Percentiles rank a stretch among this genome's conserved stretches.
phyloP scores from a whole-genome alignment of 2,888 invertebrate genomes.

The Meghimatium bilineatum region DNA sequence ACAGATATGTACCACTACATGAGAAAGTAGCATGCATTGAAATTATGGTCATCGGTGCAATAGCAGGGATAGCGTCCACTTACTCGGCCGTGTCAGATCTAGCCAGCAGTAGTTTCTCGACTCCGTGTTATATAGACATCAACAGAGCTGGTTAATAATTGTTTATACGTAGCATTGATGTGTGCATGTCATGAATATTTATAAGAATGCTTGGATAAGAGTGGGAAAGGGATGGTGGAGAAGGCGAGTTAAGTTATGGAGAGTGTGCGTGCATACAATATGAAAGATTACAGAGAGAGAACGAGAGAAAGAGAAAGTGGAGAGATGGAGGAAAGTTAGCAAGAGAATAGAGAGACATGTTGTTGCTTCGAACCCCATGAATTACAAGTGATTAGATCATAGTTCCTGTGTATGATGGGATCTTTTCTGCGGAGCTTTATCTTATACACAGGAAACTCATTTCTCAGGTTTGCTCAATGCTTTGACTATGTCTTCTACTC shows the following conservation, averaged over 20 bases:
- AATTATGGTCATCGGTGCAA: slow-evolving; percentile 80
- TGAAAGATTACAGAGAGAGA: too few species aligned
- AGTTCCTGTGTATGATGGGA: too few species aligned
- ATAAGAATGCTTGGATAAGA: background rate
- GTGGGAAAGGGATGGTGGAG: background rate
- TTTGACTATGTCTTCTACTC: too few species aligned
- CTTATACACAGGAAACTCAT: too few species aligned
- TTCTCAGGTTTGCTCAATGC: too few species aligned
- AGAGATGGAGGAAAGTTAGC: background rate
- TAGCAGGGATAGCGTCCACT: slow-evolving; percentile 82
- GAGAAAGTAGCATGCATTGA: slow-evolving; percentile 76
- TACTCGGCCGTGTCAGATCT: slow-evolving; percentile 80
- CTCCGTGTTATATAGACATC: slow-evolving; percentile 69
- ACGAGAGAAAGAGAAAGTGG: background rate
- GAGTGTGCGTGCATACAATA: too few species aligned
- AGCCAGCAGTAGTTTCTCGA: slow-evolving; percentile 63
- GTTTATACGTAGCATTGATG: too few species aligned
- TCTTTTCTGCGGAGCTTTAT: too few species aligned
- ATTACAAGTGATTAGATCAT: too few species aligned
- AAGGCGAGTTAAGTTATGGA: background rate
- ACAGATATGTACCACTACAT: slow-evolving; percentile 40
- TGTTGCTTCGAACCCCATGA: too few species aligned
- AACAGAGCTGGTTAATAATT: slow-evolving; percentile 49
- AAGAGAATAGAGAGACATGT: too few species aligned
- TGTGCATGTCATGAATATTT: background rate